phyloP scores from a whole-genome alignment of 2,888 invertebrate species.

The Limnephilus rhombicus region DNA sequence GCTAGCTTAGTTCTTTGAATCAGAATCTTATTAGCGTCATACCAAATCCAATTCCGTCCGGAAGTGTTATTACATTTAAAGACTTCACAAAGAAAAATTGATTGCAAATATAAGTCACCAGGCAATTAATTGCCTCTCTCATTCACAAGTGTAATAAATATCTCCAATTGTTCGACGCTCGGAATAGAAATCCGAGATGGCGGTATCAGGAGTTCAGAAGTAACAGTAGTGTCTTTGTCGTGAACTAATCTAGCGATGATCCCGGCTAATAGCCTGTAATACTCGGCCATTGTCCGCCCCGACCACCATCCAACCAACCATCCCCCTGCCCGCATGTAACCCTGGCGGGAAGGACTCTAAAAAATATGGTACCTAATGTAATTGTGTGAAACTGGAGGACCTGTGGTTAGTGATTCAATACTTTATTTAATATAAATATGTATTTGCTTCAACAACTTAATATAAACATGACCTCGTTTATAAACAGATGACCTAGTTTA shows the following conservation, averaged over 20 bases:
- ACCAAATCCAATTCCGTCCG: background rate
- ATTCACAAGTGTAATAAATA: constrained; percentile 44
- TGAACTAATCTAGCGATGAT: constrained; percentile 53
- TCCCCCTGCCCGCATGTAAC: background rate
- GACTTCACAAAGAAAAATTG: background rate
- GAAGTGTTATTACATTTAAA: constrained; percentile 1
- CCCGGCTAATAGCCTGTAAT: constrained; percentile 54
- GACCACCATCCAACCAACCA: background rate
- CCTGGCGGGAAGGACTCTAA: background rate
- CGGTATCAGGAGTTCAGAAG: background rate
- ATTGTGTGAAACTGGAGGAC: background rate
- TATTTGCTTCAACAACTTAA: background rate
- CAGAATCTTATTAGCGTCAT: background rate
- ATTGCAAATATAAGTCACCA: background rate
- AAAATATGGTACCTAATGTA: background rate
- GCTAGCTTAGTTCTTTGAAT: background rate
- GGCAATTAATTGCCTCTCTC: constrained; percentile 16
- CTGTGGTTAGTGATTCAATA: background rate
- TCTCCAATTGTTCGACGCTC: constrained; percentile 7
- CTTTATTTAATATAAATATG: background rate
- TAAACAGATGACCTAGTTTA: background rate
- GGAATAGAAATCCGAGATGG: constrained; percentile 39
- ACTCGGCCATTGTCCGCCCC: constrained; percentile 47
- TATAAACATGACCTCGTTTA: background rate
- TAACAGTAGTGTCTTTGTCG: constrained; percentile 50